Evolutionary conservation across 1,140 invertebrate genomes (phyloP), one percentile per base, ranked within the genome.

Genomic region (Medauroidea extradentata): DNA sequence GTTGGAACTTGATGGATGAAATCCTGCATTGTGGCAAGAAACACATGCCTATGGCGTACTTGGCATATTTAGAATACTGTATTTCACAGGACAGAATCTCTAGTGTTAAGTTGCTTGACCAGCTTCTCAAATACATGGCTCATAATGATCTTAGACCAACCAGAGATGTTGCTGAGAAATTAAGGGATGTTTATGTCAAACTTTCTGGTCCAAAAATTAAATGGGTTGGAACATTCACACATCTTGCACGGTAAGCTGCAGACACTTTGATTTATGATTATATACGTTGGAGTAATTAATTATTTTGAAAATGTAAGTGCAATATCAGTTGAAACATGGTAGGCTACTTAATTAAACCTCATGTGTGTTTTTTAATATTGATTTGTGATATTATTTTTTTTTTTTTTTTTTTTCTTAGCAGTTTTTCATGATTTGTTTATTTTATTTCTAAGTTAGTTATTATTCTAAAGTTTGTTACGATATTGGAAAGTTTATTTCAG

Each of bases 1-100:
- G 76, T 5, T 79, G 80, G 73, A 66, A 79, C 58, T 58, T 83
- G 25, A 66, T 87, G n/a, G 39, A 46, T 24, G 39, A 55, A 24
- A 42, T 54, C 21, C 42, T 54, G 3, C 41, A 44, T 9, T 21
- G 7, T n/a, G 24, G 24, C 7, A 3, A 18, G 21, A 18, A 16
- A 19, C 21, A 18, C 2, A 25, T 11, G 18, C 53, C 53, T 9
- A 24, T 25, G 9, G 53, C 44, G 11, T 46, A 21, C 9, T 24
- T 44, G 11, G 53, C 53, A 18, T 42, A 19, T 16, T 24, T 55
- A 23, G 53, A 55, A 13, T 41, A 55, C 9, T 43, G 21, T 7
- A 2, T n/a, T 16, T 11, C 0, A 13, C 13, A 25, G 24, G 42
- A 18, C 0, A 7, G 1, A 3, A 14, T 55, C 75, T 16, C 69